Evolutionary conservation across 2,797 vertebrate species (phyloP).

Genomic region (Remorina albescens): DNA sequence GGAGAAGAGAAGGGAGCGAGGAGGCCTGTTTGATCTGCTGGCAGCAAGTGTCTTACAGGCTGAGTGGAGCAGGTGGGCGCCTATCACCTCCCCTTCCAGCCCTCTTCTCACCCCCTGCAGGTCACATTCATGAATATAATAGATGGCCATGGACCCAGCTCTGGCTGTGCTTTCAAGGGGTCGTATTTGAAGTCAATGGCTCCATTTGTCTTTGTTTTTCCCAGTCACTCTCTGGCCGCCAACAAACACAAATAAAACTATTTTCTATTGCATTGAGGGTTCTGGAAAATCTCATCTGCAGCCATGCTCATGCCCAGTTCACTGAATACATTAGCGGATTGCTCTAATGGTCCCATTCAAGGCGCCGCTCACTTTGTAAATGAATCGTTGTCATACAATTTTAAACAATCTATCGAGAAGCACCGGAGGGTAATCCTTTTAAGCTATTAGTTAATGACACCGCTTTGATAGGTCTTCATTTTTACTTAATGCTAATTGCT

Average conservation of each 20-base stretch:
- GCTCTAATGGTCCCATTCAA: conserved; percentile 18
- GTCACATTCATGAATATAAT: conserved; percentile 77
- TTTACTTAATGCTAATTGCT: conserved; percentile 71
- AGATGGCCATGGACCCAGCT: conserved; percentile 68
- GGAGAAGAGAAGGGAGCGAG: conserved; percentile 59
- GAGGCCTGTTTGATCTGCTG: conserved; percentile 74
- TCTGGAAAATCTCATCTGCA: conserved; percentile 21
- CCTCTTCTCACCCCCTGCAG: conserved; percentile 53
- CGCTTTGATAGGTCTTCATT: conserved; percentile 66
- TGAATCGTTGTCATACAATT: conserved; percentile 33
- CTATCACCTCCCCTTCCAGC: conserved; percentile 37
- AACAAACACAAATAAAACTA: conserved; percentile 61
- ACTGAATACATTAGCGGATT: conserved; percentile 11
- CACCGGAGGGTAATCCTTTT: conserved; percentile 49
- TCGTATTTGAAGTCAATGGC: conserved; percentile 76
- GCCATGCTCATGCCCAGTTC: conserved; percentile 1
- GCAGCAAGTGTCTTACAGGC: conserved; percentile 65
- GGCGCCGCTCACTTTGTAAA: conserved; percentile 27
- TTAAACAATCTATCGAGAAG: conserved; percentile 37
- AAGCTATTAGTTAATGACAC: conserved; percentile 56
- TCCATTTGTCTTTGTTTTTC: conserved; percentile 76
- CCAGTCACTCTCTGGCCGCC: conserved; percentile 62
- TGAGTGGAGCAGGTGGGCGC: conserved; percentile 76
- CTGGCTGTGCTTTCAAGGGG: conserved; percentile 68
- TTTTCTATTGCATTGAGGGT: conserved; percentile 41